Base-by-base conservation (phyloP, 2,797 vertebrate species). In the Gila robusta region DNA sequence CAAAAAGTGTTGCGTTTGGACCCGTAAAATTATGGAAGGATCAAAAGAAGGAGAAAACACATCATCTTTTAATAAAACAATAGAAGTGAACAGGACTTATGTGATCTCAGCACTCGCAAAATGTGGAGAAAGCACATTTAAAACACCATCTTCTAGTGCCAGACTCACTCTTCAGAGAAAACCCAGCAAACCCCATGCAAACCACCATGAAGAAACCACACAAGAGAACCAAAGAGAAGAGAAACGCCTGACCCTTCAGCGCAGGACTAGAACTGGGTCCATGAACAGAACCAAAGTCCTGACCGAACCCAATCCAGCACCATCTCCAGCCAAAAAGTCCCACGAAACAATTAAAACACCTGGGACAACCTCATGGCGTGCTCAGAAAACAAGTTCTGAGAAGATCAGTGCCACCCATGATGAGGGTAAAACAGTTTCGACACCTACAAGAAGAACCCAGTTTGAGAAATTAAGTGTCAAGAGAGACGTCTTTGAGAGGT, bases 91-190 rank as follows among this genome's bases (percentile, higher is more conserved):
- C 85, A 93, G 91, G 86, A 98, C 97, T 0, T 97, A 97, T 0
- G 92, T 98, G 7, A 81, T 97, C 88, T 96, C 96, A 12, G 91
- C 95, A 35, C 10, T 91, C 83, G 94, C 94, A 82, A 95, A 92
- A 82, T 84, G 83, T 67, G 79, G 74, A 11, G 93, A 88, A 9
- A 5, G 52, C 69, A 12, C 54, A 0, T 88, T 94, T 0, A 67
- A 80, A 54, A 7, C 72, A 0, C 37, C 86, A 56, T 83, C 88
- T 32, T 59, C 91, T 56, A 90, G 91, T 1, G 85, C 79, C 10
- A 94, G 92, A 26, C 90, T 97, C 81, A 93, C 93, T 0, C 95
- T 99, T 21, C 97, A 97, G 89, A 96, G 96, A 91, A 95, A 91
- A 71, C 94, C 92, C 19, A 83, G 82, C 72, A 93, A 78, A 93